These are phyloP conservation scores for Holothuria glaberrima DNA, from an alignment of 35 echinoderm and acorn worm genomes.

Conservation along the genomic window DNA sequence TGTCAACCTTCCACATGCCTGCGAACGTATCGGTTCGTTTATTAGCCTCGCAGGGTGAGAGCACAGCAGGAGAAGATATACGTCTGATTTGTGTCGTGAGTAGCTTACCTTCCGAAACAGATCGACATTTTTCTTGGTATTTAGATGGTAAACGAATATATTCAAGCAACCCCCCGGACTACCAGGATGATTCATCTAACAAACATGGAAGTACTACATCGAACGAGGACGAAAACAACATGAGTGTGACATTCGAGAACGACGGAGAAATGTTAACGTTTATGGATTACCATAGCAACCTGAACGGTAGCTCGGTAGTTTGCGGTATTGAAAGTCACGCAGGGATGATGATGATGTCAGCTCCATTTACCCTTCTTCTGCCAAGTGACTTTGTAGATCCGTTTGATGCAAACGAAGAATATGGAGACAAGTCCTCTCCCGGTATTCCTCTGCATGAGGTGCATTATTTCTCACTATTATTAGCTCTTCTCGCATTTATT, in stretches of 20 bases:
- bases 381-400: conserved; percentile 6
- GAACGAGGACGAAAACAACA: conserved; percentile 23
- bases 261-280: conserved; percentile 43
- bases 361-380: not conserved
- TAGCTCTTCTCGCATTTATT: conserved; percentile 34
- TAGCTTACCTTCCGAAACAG: not conserved
- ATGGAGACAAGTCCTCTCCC: not conserved
- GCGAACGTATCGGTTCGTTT: conserved; percentile 28
- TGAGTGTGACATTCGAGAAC: conserved; percentile 13
- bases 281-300: conserved; percentile 34
- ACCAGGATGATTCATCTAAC: conserved; percentile 12
- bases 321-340: conserved; percentile 16
- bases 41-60: conserved; percentile 26
- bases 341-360: not conserved
- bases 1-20: conserved; percentile 34
- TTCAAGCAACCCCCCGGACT: not conserved
- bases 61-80: not conserved
- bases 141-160: conserved; percentile 28
- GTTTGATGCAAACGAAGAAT: not conserved
- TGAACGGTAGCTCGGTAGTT: conserved; percentile 27
- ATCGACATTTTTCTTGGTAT: conserved; percentile 20
- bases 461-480: not conserved
- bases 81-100: conserved; percentile 18
- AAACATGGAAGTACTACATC: not conserved
- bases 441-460: not conserved